Percentiles rank a stretch among this genome's conserved stretches.
Conservation (phyloP, 1,140 invertebrate genomes). For the Cotesia chilonis region DNA sequence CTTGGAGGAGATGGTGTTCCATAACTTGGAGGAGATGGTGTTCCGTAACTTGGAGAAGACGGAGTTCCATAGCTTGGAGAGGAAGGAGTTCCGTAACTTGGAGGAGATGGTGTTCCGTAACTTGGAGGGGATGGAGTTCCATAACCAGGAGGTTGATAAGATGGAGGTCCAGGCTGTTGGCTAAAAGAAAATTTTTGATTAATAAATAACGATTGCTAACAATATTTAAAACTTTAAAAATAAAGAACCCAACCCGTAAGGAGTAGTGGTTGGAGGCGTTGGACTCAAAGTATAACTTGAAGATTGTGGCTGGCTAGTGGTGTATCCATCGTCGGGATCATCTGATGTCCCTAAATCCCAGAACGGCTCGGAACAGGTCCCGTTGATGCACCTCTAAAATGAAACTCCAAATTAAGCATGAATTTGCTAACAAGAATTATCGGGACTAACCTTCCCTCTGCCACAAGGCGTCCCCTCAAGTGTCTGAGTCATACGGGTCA, state of each 20-base stretch:
- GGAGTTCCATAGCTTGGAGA: too few relatives aligned
- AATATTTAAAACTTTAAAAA: background rate
- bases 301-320: background rate
- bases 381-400: slow-evolving; percentile 15
- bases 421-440: background rate
- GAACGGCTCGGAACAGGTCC: background rate
- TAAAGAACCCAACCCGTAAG: background rate
- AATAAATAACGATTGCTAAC: too few relatives aligned
- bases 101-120: too few relatives aligned
- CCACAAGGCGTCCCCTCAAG: slow-evolving; percentile 20
- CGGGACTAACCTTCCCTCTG: slow-evolving; percentile 3
- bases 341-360: too few relatives aligned
- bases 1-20: background rate
- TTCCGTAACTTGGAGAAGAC: background rate
- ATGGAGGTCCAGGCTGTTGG: too few relatives aligned
- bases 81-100: too few relatives aligned
- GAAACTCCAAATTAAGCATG: background rate
- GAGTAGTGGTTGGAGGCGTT: background rate
- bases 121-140: too few relatives aligned
- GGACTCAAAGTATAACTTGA: background rate
- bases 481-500: slow-evolving; percentile 15
- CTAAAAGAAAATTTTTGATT: too few relatives aligned
- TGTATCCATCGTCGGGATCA: too few relatives aligned
- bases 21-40: background rate
- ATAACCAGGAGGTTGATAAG: too few relatives aligned